Evolutionary conservation across 2,888 invertebrate genomes (phyloP).

Genomic region (Acronicta psi): DNA sequence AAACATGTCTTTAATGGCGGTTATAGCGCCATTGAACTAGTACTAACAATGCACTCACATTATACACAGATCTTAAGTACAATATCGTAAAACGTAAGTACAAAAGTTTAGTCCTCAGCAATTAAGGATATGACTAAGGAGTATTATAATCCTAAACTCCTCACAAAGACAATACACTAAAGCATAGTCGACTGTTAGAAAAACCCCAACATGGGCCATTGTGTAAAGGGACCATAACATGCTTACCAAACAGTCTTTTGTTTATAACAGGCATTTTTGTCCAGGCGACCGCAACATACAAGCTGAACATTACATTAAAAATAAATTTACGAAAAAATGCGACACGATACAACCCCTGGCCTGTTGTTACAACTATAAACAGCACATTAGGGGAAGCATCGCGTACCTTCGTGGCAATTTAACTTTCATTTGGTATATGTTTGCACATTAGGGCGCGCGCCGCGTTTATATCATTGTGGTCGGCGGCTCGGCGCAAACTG

Average conservation of each 20-base stretch:
- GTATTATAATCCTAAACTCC: not conserved
- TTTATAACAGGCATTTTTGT: slow-evolving; percentile 30
- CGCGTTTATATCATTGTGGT: slow-evolving; percentile 73
- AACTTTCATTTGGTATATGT: slow-evolving; percentile 65
- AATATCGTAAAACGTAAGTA: not conserved
- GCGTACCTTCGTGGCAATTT: slow-evolving; percentile 60
- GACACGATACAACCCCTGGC: slow-evolving; percentile 31
- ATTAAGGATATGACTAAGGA: not conserved
- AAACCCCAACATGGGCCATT: slow-evolving; percentile 11
- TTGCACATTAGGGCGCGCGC: slow-evolving; percentile 62
- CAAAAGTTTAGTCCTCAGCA: not conserved
- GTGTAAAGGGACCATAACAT: slow-evolving; percentile 31
- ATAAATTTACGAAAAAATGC: slow-evolving; percentile 46
- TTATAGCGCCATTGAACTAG: slow-evolving; percentile 36
- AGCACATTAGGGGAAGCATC: slow-evolving; percentile 59
- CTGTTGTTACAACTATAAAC: slow-evolving; percentile 59
- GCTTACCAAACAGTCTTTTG: slow-evolving; percentile 26
- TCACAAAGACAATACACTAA: not conserved
- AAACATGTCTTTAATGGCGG: slow-evolving; percentile 23
- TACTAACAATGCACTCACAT: slow-evolving; percentile 21
- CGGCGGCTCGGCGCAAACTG: slow-evolving; percentile 63
- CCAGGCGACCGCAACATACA: slow-evolving; percentile 25
- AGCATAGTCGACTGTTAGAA: slow-evolving; percentile 1
- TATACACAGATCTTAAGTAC: not conserved
- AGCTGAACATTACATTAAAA: slow-evolving; percentile 45